A percentile compares a stretch with the other conserved stretches of the same genome.
Evolutionary conservation across 2,113 vertebrate species (phyloP).

Genomic region (Tragelaphus imberbis): DNA sequence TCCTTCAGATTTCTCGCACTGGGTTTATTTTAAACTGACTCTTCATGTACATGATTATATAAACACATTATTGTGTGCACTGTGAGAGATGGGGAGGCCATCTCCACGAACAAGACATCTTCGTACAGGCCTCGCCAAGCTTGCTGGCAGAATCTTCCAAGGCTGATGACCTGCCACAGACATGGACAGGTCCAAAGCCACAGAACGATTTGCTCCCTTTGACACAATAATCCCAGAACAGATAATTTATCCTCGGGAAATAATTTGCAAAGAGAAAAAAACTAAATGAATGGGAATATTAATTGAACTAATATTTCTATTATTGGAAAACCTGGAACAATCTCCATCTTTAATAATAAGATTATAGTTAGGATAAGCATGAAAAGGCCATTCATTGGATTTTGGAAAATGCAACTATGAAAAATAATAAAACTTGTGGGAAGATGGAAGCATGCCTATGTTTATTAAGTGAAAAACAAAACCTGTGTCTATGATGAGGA

Average conservation of each 20-base stretch:
- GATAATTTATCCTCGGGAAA: not conserved
- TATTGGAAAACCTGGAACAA: not conserved
- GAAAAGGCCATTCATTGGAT: not conserved
- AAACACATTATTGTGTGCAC: not conserved
- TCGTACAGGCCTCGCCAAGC: not conserved
- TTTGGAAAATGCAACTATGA: not conserved
- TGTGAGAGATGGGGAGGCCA: not conserved
- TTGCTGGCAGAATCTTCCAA: not conserved
- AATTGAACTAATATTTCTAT: not conserved
- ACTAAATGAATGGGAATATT: not conserved
- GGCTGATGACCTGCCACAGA: not conserved
- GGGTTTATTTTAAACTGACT: not conserved
- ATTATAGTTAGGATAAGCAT: not conserved
- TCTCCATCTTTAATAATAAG: not conserved
- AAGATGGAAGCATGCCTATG: not conserved
- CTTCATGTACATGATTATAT: not conserved
- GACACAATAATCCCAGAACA: not conserved
- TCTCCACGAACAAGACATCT: not conserved
- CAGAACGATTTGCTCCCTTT: not conserved
- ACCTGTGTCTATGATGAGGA: not conserved
- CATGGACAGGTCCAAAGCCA: not conserved
- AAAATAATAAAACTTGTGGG: not conserved
- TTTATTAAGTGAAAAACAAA: not conserved
- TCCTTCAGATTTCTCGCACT: not conserved
- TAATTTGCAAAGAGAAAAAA: not conserved